Conservation (phyloP, 2,113 vertebrate genomes). For the Emydura subglobosa region DNA sequence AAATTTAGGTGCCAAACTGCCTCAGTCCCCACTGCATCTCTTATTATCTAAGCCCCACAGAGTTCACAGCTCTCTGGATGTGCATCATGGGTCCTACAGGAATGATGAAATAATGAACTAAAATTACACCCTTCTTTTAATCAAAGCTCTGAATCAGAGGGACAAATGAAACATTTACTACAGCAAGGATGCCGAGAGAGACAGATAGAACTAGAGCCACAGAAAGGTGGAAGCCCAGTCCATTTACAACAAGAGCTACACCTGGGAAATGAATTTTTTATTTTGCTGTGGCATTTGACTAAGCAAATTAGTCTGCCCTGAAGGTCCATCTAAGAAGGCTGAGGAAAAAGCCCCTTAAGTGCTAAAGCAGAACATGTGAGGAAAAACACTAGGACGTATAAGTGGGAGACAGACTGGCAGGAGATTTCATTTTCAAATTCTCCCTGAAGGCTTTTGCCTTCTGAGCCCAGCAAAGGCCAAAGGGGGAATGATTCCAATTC, state of each 20-base stretch:
- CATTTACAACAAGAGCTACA: not conserved
- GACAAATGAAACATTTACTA: not conserved
- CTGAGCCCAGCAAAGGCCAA: slow-evolving; percentile 6
- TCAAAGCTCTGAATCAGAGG: not conserved
- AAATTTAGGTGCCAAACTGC: not conserved
- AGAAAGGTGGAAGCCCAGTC: not conserved
- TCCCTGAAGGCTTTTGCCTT: slow-evolving; percentile 48
- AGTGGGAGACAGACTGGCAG: slow-evolving; percentile 33
- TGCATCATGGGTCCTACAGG: not conserved
- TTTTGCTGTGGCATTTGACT: not conserved
- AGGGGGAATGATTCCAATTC: slow-evolving; percentile 47
- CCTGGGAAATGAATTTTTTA: not conserved
- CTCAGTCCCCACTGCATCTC: not conserved
- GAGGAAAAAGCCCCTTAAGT: slow-evolving; percentile 38
- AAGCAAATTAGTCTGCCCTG: not conserved
- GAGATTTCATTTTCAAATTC: not conserved
- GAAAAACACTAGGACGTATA: not conserved
- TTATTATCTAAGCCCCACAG: not conserved
- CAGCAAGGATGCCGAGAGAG: not conserved
- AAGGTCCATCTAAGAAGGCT: not conserved
- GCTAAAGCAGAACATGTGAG: slow-evolving; percentile 43
- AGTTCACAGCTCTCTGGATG: not conserved
- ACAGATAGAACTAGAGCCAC: fast-evolving
- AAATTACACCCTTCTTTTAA: not conserved
- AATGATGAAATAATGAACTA: not conserved